A percentile compares a stretch with the other conserved stretches of the same genome.
Evolutionary conservation across 2,888 invertebrate genomes (phyloP).

Genomic region (Brenthis ino): DNA sequence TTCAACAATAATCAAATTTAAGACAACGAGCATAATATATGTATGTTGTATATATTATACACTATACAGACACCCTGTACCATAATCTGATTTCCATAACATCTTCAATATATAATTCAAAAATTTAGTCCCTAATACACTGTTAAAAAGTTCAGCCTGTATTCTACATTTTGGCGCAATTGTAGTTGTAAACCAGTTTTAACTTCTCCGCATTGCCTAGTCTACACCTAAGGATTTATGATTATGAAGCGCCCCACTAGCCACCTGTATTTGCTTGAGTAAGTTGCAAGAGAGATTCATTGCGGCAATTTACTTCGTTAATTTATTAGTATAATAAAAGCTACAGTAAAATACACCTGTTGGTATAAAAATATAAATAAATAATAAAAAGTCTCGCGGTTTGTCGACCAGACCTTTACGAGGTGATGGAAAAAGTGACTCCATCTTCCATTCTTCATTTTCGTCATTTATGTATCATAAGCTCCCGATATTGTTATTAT

Average conservation of each 20-base stretch:
- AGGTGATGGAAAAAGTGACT: no score
- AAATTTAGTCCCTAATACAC: conserved; percentile 2
- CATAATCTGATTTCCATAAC: not conserved
- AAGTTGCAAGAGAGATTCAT: conserved; percentile 33
- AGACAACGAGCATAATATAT: no score
- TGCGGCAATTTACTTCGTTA: conserved; percentile 29
- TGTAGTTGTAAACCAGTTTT: conserved; percentile 22
- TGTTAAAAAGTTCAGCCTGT: conserved; percentile 10
- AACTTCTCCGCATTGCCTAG: conserved; percentile 20
- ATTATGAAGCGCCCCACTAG: conserved; percentile 28
- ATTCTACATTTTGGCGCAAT: conserved; percentile 12
- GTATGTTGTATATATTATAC: no score
- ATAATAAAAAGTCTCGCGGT: not conserved
- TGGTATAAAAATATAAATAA: conserved; percentile 13
- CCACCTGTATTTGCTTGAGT: conserved; percentile 31
- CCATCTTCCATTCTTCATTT: not conserved
- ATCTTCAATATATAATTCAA: not conserved
- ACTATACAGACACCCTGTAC: not conserved
- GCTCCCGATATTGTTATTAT: no score
- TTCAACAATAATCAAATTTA: no score
- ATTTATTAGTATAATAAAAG: conserved; percentile 31
- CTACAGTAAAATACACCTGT: conserved; percentile 10
- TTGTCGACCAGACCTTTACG: no score
- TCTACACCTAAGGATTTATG: conserved; percentile 27
- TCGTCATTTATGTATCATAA: not conserved